Percentiles rank a stretch among this genome's conserved stretches.
phyloP scores from a whole-genome alignment of 2,797 vertebrate species.

The Sandelia bainsii region DNA sequence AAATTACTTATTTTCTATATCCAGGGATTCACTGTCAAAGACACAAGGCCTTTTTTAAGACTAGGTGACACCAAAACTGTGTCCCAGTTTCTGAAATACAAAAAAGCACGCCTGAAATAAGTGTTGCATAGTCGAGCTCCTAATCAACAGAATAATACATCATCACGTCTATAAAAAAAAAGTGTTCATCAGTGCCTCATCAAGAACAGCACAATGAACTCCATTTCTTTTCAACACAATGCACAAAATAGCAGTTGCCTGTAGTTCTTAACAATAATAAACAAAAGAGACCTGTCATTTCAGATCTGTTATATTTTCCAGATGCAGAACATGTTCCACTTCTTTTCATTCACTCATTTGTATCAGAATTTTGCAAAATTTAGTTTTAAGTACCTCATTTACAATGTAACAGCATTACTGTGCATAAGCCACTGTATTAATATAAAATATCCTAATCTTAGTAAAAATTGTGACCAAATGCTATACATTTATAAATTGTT shows the following conservation, averaged over 20 bases:
- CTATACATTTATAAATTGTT: too few species aligned
- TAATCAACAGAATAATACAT: neutral
- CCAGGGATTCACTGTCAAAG: neutral
- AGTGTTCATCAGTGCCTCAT: too few species aligned
- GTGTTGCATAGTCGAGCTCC: neutral
- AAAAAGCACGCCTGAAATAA: neutral
- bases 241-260: neutral
- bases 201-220: neutral
- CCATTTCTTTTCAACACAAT: too few species aligned
- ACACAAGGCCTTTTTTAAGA: neutral
- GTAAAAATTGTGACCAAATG: too few species aligned
- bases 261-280: neutral
- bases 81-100: neutral
- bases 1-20: neutral
- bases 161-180: too few species aligned
- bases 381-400: too few species aligned
- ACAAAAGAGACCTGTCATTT: too few species aligned
- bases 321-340: neutral
- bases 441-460: too few species aligned
- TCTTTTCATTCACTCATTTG: neutral
- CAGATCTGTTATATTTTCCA: neutral
- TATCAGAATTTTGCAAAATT: neutral
- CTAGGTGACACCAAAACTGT: neutral
- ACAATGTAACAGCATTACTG: too few species aligned
- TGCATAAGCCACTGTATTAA: too few species aligned